Conservation (phyloP, 35 echinoderm and acorn worm genomes). For the Apostichopus californicus region DNA sequence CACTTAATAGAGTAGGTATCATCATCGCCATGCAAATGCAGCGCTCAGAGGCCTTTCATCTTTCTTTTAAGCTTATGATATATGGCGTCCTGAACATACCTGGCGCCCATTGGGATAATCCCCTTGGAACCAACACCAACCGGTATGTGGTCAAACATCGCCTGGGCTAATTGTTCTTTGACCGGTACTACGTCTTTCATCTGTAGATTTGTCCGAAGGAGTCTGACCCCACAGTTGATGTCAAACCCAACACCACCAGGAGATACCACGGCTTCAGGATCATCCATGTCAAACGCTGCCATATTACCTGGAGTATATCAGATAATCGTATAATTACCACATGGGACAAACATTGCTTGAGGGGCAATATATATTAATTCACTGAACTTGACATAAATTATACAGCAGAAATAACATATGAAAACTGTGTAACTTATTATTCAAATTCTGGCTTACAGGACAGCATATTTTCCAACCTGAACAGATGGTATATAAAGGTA, state of each 20-base stretch:
- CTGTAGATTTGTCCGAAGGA: conserved; percentile 84
- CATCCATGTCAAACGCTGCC: conserved; percentile 97
- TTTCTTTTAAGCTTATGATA: too few species aligned
- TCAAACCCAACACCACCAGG: conserved; percentile 98
- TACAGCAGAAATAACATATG: too few species aligned
- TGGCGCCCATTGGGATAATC: conserved; percentile 94
- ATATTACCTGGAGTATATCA: conserved; percentile 81
- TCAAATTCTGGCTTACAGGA: too few species aligned
- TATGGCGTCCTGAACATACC: conserved; percentile 39
- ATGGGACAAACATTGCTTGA: too few species aligned
- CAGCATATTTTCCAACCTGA: too few species aligned
- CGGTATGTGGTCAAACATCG: conserved; percentile 98
- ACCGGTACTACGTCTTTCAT: conserved; percentile 90
- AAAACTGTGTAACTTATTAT: too few species aligned
- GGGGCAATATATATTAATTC: too few species aligned
- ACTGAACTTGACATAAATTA: too few species aligned
- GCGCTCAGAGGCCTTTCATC: too few species aligned
- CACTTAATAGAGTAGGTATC: too few species aligned
- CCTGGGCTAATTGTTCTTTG: conserved; percentile 95
- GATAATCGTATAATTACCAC: background rate
- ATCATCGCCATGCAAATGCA: too few species aligned
- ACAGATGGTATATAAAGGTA: too few species aligned
- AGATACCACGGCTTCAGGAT: conserved; percentile 92
- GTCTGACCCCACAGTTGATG: conserved; percentile 96
- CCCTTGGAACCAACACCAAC: conserved; percentile 97